Evolutionary conservation across 2,113 vertebrate species (phyloP).

Genomic region (Hoplias malabaricus): DNA sequence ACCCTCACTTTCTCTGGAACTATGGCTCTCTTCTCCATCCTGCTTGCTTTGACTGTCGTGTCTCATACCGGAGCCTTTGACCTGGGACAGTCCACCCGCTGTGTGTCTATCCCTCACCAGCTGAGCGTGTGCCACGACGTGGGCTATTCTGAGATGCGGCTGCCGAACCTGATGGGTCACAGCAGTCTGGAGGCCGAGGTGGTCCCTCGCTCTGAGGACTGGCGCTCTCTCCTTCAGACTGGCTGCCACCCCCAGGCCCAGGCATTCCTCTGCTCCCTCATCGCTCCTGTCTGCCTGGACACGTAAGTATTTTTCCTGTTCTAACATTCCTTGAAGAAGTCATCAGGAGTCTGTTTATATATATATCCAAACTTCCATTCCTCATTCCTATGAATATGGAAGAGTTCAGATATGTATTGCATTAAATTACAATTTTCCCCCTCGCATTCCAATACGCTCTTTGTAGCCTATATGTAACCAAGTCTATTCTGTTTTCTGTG

Average conservation of each 20-base stretch:
- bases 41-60: constrained; percentile 53
- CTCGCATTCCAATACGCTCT: not conserved
- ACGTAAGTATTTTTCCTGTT: constrained; percentile 80
- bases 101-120: constrained; percentile 81
- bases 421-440: not conserved
- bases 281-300: constrained; percentile 85
- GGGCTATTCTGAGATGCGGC: constrained; percentile 86
- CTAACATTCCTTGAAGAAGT: not conserved
- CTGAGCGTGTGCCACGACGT: constrained; percentile 81
- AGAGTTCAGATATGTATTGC: constrained; percentile 27
- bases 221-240: constrained; percentile 77
- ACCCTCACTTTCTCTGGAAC: not conserved
- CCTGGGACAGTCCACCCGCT: constrained; percentile 85
- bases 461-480: not conserved
- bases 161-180: constrained; percentile 88
- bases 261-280: constrained; percentile 84
- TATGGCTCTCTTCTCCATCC: constrained; percentile 56
- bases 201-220: constrained; percentile 77
- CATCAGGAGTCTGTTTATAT: not conserved
- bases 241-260: constrained; percentile 83
- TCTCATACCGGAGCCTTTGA: constrained; percentile 70
- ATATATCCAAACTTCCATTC: no score
- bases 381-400: no score
- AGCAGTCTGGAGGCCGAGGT: constrained; percentile 80
- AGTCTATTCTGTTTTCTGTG: not conserved